Evolutionary conservation across 2,113 vertebrate species (phyloP).

Genomic region (Triplophysa siluroides): DNA sequence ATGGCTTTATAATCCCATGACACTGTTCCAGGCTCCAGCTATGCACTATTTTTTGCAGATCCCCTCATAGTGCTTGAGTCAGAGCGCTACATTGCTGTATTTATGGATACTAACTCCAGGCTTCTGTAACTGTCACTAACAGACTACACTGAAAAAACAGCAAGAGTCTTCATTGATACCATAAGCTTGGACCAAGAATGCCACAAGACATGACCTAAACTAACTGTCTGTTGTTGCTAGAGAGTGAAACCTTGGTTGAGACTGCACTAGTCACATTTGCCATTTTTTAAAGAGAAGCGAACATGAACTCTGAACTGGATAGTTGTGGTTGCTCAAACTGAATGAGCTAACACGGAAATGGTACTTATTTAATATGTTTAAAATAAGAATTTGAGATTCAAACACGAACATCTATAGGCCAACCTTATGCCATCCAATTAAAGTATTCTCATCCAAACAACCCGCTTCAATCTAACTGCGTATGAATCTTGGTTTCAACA

Average conservation of each 20-base stretch:
- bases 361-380: background rate
- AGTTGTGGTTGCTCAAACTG: background rate
- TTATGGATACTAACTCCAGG: background rate
- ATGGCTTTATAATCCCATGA: constrained; percentile 28
- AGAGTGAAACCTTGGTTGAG: background rate
- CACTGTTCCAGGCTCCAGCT: constrained; percentile 22
- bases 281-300: background rate
- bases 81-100: background rate
- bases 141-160: background rate
- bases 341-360: background rate
- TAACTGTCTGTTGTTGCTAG: background rate
- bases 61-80: background rate
- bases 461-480: background rate
- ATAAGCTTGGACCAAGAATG: background rate
- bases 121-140: background rate
- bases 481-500: background rate
- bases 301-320: background rate
- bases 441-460: constrained; percentile 14
- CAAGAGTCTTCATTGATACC: background rate
- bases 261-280: background rate
- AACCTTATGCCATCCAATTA: background rate
- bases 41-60: constrained; percentile 19
- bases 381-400: constrained; percentile 5
- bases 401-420: background rate
- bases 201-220: background rate